Evolutionary conservation across 64 coral and sea anemone species (phyloP).

Genomic region (Montipora efflorescens): DNA sequence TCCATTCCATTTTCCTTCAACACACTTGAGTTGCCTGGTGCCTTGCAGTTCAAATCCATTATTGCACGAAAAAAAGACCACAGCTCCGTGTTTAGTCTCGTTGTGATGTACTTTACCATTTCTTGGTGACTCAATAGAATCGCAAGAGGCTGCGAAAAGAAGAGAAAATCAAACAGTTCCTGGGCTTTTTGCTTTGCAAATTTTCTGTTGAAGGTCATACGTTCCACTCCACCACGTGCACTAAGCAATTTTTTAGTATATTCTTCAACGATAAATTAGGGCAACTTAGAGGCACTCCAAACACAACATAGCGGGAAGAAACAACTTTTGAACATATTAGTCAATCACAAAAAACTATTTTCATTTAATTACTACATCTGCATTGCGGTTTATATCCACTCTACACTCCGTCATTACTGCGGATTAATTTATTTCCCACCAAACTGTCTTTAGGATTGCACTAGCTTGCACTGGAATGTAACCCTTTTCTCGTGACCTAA

Average conservation of each 20-base stretch:
- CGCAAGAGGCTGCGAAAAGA: neutral
- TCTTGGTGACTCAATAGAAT: neutral
- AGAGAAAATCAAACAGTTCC: neutral
- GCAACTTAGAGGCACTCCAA: too few species aligned
- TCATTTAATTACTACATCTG: neutral
- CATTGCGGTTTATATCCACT: conserved; percentile 16
- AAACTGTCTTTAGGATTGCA: neutral
- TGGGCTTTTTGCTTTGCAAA: too few species aligned
- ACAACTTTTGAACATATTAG: neutral
- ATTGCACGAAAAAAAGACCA: neutral
- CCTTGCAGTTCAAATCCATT: conserved; percentile 24
- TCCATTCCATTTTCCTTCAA: conserved; percentile 35
- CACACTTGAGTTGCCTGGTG: neutral
- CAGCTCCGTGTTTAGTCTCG: neutral
- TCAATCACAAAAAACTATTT: neutral
- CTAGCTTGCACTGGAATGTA: neutral
- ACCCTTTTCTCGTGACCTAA: neutral
- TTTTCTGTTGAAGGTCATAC: too few species aligned
- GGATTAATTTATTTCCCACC: neutral
- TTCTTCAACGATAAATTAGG: too few species aligned
- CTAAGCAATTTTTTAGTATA: too few species aligned
- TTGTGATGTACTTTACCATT: neutral
- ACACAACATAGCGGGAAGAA: too few species aligned
- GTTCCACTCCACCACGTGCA: too few species aligned
- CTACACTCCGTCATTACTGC: conserved; percentile 19